Evolutionary conservation across 2,888 invertebrate species (phyloP), one percentile per base, ranked within the genome.

Genomic region (Sesia bembeciformis): DNA sequence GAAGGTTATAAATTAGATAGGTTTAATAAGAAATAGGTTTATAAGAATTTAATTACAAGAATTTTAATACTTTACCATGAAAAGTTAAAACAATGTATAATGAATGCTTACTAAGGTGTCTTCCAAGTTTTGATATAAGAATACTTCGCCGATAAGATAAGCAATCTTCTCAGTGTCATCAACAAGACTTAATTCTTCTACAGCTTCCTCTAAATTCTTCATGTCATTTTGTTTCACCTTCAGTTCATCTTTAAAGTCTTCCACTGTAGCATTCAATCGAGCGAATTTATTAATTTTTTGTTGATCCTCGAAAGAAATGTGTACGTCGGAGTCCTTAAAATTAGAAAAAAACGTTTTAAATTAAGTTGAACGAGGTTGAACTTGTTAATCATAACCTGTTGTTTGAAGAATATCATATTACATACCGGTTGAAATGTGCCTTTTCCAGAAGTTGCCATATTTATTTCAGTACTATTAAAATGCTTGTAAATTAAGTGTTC

Each of bases 281-380:
- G 99, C 99, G 85, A 99, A 99, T 78, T 94, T 94, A 82, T 99
- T 99, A 61, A 99, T 99, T 88, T 97, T 97, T 74, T 97, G 96
- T 84, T 99, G 99, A 88, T 99, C 99, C 80, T 98, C 98, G 73
- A 92, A 96, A 0, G 97, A 96, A 66, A 99, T 98, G 78, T 98
- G 96, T 57, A 97, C 96, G 90, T 98, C 98, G 52, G 94, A 94
- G 72, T 97, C 96, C 94, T 94, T 68, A 60, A 72, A 76, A 52
- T 40, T 54, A 49, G 53, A 56, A 59, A 23, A 23, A 23, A 23
- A 40, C 40, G 54, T 58, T 54, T 46, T 56, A 55, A 40, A 52
- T 56, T 61, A 64, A 56, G 41, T 54, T 53, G 43, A 4, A 42
- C 53, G 51, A 54, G 53, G 49, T 55, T 23, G 23, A 23, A 23